Base-by-base conservation (phyloP, 2,113 vertebrate species). In the Petrocephalus microphthalmus region DNA sequence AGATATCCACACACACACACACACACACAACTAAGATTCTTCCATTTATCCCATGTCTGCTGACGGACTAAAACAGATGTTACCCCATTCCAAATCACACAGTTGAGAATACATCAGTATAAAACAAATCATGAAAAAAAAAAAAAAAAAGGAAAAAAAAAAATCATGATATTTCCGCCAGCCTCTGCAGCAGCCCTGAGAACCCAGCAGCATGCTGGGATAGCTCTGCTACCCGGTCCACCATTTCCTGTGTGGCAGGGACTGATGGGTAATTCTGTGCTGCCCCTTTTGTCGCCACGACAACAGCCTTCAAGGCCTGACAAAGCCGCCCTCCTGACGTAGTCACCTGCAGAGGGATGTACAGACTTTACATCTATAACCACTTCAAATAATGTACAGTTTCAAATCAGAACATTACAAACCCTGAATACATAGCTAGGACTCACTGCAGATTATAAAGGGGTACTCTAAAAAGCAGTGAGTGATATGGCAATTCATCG, bases 191-290 rank as follows among this genome's bases (percentile, higher is more conserved):
- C 88, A 97, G 95, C 82, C 94, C 94, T 87, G 97, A 97, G 93
- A 98, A 98, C 17, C 94, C 95, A 1, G 96, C 95, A 0, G 97
- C 97, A 74, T 95, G 96, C 85, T 96, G 96, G 37, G 96, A 97
- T 74, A 98, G 95, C 90, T 97, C 96, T 0, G 95, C 94, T 22
- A 98, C 97, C 0, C 96, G 93, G 86, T 96, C 95, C 2, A 95
- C 94, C 96, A 97, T 97, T 92, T 97, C 96, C 91, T 95, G 97
- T 2, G 95, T 93, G 0, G 96, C 96, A 0, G 96, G 92, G 17
- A 94, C 92, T 0, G 97, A 97, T 0, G 97, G 97, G 93, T 98
- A 98, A 91, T 95, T 96, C 86, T 97, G 94, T 33, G 97, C 97
- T 0, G 97, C 97, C 0, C 95, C 96, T 91, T 98, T 98, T 85